Evolutionary conservation across 2,113 vertebrate genomes (phyloP).

Genomic region (Panthera uncia): DNA sequence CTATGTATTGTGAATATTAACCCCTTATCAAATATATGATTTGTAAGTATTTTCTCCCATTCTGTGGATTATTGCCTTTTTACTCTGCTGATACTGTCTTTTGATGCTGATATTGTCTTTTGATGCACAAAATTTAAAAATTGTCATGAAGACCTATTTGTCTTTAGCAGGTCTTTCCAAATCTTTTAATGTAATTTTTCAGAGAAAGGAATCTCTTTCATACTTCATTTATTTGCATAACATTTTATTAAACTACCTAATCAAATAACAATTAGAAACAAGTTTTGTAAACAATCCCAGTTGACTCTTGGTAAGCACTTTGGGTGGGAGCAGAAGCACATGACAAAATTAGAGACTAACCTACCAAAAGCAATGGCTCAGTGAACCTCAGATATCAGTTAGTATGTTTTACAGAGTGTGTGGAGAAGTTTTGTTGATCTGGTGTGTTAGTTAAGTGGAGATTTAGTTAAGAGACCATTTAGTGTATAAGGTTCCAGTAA

Average conservation of each 20-base stretch:
- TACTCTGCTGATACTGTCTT: neutral
- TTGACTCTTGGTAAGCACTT: constrained; percentile 30
- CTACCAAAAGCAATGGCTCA: neutral
- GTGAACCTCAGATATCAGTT: neutral
- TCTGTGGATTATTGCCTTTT: neutral
- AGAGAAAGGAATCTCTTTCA: neutral
- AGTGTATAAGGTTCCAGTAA: neutral
- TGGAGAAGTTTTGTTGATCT: neutral
- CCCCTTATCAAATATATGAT: neutral
- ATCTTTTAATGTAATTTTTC: constrained; percentile 42
- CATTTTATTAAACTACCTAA: neutral
- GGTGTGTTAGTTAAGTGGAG: neutral
- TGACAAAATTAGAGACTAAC: neutral
- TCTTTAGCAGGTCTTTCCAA: constrained; percentile 21
- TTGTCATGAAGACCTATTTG: neutral
- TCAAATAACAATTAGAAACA: neutral
- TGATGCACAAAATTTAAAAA: neutral
- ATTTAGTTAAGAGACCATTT: constrained; percentile 2
- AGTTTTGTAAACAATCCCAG: neutral
- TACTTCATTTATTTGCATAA: constrained; percentile 19
- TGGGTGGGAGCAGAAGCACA: neutral
- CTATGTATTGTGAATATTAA: neutral
- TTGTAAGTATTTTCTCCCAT: neutral
- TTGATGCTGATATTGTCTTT: neutral
- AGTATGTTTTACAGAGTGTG: neutral